These are phyloP conservation scores for Sebastes goodei DNA, from an alignment of 2,797 vertebrate genomes.

Conservation along the genomic window DNA sequence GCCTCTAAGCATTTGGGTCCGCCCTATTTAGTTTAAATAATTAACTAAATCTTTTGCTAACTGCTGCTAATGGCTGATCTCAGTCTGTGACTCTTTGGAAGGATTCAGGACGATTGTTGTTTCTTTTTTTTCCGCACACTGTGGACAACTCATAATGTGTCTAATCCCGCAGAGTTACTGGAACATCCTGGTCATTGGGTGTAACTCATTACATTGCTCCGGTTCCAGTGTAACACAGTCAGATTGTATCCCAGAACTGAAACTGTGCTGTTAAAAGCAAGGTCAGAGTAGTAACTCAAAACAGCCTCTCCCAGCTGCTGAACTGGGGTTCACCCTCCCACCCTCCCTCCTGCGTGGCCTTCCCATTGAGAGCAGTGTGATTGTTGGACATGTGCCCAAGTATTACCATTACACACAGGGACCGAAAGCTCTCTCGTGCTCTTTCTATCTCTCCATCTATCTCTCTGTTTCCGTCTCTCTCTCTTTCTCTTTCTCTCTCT, in stretches of 20 bases:
- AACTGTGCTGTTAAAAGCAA: conserved; percentile 52
- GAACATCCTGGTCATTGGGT: conserved; percentile 70
- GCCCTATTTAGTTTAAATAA: not conserved
- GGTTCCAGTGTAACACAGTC: conserved; percentile 30
- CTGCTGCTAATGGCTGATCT: conserved; percentile 1
- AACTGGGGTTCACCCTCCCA: conserved; percentile 71
- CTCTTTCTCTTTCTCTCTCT: not conserved
- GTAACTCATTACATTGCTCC: conserved; percentile 66
- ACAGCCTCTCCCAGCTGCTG: conserved; percentile 78
- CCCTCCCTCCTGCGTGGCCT: conserved; percentile 40
- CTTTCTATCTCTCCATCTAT: conserved; percentile 31
- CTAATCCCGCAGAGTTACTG: conserved; percentile 48
- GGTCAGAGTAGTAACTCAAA: conserved; percentile 67
- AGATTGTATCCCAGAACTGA: conserved; percentile 48
- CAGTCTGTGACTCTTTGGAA: conserved; percentile 33
- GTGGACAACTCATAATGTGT: conserved; percentile 43
- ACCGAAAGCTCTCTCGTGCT: conserved; percentile 5
- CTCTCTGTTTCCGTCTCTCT: not conserved
- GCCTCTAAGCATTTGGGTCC: not conserved
- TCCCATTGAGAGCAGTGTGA: conserved; percentile 65
- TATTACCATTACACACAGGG: conserved; percentile 45
- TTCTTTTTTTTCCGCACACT: conserved; percentile 17
- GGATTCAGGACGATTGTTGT: conserved; percentile 14
- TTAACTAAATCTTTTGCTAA: not conserved
- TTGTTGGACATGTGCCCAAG: conserved; percentile 72